Evolutionary conservation across 1,140 invertebrate genomes (phyloP).

Genomic region (Eriocheir sinensis): DNA sequence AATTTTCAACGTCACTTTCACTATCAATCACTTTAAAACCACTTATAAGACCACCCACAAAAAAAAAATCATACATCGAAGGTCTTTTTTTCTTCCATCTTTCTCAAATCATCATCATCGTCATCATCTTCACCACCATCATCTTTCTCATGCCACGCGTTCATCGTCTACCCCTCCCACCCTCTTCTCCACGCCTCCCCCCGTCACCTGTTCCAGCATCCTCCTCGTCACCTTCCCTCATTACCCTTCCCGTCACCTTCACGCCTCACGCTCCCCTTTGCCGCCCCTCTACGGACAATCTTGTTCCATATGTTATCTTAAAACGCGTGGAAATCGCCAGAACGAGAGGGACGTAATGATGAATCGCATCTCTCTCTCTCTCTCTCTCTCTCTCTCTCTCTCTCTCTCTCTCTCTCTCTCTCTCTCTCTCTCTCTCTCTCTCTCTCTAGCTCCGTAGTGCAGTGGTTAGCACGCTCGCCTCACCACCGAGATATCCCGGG

Average conservation of each 20-base stretch:
- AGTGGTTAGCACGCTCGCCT: too few species aligned
- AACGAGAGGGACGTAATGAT: background rate
- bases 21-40: too few species aligned
- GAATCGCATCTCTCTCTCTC: slow-evolving; percentile 41
- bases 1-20: background rate
- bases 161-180: background rate
- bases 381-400: slow-evolving; percentile 43
- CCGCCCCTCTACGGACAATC: background rate
- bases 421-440: slow-evolving; percentile 52
- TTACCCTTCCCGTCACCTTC: background rate
- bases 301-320: background rate
- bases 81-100: too few species aligned
- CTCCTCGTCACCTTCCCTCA: background rate
- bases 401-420: slow-evolving; percentile 51
- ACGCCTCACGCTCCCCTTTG: background rate
- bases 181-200: background rate
- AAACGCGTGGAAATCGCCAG: background rate
- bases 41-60: too few species aligned
- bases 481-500: background rate
- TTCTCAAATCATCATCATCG: background rate
- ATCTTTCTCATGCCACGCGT: background rate
- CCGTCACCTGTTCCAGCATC: background rate
- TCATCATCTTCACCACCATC: background rate
- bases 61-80: too few species aligned
- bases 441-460: background rate